Percentiles rank a stretch among this genome's conserved stretches.
Conservation (phyloP, 1,140 invertebrate species). For the Apis cerana region DNA sequence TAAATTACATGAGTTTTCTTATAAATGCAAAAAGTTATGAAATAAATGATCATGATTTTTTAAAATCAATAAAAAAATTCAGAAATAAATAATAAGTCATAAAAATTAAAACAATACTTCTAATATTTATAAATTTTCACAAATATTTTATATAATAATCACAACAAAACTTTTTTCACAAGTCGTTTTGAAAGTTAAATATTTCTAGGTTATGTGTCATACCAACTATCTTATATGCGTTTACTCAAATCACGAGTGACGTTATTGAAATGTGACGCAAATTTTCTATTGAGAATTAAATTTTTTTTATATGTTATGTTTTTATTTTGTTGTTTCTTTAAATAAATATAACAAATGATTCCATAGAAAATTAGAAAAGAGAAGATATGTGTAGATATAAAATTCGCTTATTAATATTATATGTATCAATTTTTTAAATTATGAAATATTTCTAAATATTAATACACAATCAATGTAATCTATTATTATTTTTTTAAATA, state of each 20-base stretch:
- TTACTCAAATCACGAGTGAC: conserved; percentile 42
- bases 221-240: conserved; percentile 37
- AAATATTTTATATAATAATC: conserved; percentile 24
- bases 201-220: conserved; percentile 52
- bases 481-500: conserved; percentile 33
- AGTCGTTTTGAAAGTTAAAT: conserved; percentile 45
- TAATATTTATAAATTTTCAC: background rate
- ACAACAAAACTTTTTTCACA: conserved; percentile 43
- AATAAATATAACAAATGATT: background rate
- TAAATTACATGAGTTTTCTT: conserved; percentile 23
- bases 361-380: background rate
- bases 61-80: background rate
- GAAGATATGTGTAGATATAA: background rate
- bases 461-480: conserved; percentile 21
- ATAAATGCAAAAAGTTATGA: conserved; percentile 21
- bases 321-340: background rate
- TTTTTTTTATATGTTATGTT: background rate
- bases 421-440: conserved; percentile 6
- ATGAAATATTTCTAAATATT: conserved; percentile 6
- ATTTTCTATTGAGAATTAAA: conserved; percentile 18
- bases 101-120: conserved; percentile 1
- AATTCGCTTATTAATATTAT: background rate
- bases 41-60: conserved; percentile 27
- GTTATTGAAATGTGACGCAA: conserved; percentile 39
- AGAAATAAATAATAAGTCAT: background rate